A percentile compares a stretch with the other conserved stretches of the same genome.
Evolutionary conservation across 2,113 vertebrate genomes (phyloP).

Genomic region (Ciconia stormi): DNA sequence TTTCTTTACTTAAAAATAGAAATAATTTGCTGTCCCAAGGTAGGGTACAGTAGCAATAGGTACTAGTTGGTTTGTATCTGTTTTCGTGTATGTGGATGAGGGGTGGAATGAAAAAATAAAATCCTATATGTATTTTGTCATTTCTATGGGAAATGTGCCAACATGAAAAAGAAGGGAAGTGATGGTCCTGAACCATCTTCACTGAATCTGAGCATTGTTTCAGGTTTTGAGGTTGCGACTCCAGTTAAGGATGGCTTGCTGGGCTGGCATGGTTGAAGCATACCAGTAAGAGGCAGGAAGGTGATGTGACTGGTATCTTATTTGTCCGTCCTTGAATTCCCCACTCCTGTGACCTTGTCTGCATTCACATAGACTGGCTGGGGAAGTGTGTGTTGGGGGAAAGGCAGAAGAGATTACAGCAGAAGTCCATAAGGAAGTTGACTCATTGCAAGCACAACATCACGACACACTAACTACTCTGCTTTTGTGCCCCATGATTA

Average conservation of each 20-base stretch:
- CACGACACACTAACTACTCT: background rate
- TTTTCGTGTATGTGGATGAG: background rate
- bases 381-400: background rate
- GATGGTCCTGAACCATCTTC: background rate
- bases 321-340: conserved; percentile 24
- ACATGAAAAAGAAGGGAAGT: background rate
- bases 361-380: background rate
- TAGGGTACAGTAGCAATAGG: background rate
- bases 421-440: background rate
- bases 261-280: background rate
- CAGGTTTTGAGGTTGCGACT: background rate
- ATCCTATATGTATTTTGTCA: background rate
- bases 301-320: conserved; percentile 34
- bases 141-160: background rate
- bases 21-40: background rate
- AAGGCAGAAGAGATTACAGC: background rate
- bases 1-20: background rate
- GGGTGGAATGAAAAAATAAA: background rate
- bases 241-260: background rate
- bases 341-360: background rate
- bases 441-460: background rate
- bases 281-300: background rate
- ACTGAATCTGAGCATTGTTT: background rate
- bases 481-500: background rate
- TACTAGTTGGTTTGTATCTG: background rate